Percentiles rank a stretch among this genome's conserved stretches.
Evolutionary conservation across 2,113 vertebrate species (phyloP).

Genomic region (Bubo bubo): DNA sequence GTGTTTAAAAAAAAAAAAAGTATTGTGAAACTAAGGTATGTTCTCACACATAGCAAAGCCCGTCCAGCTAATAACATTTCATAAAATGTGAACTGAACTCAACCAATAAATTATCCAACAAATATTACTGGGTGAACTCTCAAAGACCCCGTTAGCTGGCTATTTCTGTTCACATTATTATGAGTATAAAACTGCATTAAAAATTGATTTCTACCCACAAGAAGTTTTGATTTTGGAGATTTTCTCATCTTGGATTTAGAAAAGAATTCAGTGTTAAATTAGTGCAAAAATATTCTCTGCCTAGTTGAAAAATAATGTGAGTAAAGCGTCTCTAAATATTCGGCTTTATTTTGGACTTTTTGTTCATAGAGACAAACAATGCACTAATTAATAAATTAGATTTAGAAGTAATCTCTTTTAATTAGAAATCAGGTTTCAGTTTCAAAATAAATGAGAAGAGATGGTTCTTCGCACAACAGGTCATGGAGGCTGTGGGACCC

Average conservation of each 20-base stretch:
- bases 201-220: background rate
- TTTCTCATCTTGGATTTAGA: background rate
- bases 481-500: background rate
- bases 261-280: background rate
- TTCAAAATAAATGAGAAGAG: background rate
- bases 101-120: background rate
- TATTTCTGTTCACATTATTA: background rate
- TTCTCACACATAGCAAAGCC: background rate
- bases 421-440: background rate
- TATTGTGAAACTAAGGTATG: background rate
- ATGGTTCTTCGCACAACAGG: background rate
- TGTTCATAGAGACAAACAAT: background rate
- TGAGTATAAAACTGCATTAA: background rate
- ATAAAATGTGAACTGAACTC: background rate
- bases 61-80: background rate
- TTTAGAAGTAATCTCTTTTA: slow-evolving; percentile 27
- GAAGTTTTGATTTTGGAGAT: background rate
- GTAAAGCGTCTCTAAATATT: background rate
- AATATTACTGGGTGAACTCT: background rate
- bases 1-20: background rate
- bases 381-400: background rate
- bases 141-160: background rate
- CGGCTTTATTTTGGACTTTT: slow-evolving; percentile 54
- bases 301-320: background rate
- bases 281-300: background rate